Conservation (phyloP, 2,888 invertebrate genomes). For the Nebria brevicollis region DNA sequence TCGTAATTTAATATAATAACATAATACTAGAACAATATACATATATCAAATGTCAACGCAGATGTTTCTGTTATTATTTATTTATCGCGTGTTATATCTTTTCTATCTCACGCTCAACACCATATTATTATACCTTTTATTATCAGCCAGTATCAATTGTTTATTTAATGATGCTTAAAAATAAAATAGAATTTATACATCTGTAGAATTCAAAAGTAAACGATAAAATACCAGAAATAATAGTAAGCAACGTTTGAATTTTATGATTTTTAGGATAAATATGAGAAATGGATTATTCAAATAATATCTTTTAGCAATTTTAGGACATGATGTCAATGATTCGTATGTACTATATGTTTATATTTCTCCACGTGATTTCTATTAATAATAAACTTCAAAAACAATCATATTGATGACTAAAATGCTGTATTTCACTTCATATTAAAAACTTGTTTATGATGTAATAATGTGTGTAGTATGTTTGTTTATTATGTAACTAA, state of each 20-base stretch:
- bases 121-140: background rate
- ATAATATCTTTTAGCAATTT: too few relatives aligned
- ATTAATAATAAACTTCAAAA: background rate
- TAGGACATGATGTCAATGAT: too few relatives aligned
- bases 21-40: background rate
- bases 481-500: background rate
- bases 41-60: background rate
- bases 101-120: background rate
- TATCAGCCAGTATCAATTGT: background rate
- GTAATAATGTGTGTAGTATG: background rate
- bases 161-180: background rate
- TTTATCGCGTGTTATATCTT: background rate
- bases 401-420: background rate
- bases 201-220: too few relatives aligned
- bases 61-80: background rate
- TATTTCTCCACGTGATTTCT: background rate
- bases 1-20: background rate
- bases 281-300: too few relatives aligned
- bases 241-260: background rate
- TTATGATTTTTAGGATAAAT: too few relatives aligned
- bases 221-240: background rate
- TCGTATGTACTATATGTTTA: too few relatives aligned
- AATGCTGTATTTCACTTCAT: background rate
- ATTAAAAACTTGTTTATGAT: background rate
- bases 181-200: background rate